Base-by-base conservation (phyloP, 2,888 invertebrate species). In the Calephelis perditalis region DNA sequence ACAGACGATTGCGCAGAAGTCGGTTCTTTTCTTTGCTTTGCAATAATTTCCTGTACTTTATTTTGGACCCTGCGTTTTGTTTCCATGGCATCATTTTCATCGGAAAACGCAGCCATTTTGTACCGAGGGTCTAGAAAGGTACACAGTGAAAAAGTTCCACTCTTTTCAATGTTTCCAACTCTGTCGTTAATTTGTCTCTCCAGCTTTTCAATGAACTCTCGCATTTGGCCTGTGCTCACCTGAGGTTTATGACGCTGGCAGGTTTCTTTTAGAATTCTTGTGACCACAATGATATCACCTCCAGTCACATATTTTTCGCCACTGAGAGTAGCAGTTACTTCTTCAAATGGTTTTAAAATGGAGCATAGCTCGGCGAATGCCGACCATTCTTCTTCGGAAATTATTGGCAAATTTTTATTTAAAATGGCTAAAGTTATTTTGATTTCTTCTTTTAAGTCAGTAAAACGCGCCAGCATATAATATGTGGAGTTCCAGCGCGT, bases 401-500 rank as follows among this genome's bases (percentile, higher is more conserved):
- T 26, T 12, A 58, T 36, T 2, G 58, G 58, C 3, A 58, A 52
- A 43, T 49, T 49, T 8, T 49, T 49, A 49, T 49, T 49, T 49
- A 49, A 40, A 40, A 57, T 12, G 6, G 57, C 57, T n/a, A 57
- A n/a, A 43, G 57, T 57, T 26, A 57, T 40, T 15, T 57, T 57
- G 40, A 57, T 57, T 57, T 57, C 57, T 40, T 57, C 57, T 15
- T 57, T 57, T 57, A 57, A 57, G 11, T 57, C 57, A n/a, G 15
- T 12, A 12, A 12, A 10, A 7, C 57, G 57, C 37, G 62, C 49
- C 1, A 73, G 5, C 73, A 74, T 73, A 7, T 59, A 64, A 62
- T 61, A 69, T 0, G 65, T 69, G 0, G 71, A 74, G 52, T 73
- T 71, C 72, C 73, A 75, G 26, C 73, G 37, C 0, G 73, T 73